Base-by-base conservation (phyloP, 1,140 invertebrate species). In the Drosophila ambigua region DNA sequence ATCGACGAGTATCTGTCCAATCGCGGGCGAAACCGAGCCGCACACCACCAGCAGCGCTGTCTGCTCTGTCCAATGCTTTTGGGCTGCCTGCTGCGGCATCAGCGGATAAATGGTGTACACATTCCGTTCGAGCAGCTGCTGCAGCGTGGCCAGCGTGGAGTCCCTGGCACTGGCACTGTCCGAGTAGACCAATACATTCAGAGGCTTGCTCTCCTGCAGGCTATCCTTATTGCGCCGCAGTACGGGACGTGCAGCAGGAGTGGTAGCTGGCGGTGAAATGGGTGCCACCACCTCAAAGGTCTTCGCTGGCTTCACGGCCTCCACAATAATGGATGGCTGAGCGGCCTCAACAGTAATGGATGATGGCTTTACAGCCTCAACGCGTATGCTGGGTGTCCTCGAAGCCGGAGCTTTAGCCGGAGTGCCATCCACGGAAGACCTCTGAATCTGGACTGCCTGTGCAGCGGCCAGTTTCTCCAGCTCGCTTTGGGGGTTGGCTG, bases 141-240 rank as follows among this genome's bases (percentile, higher is more conserved):
- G 92, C 8, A 98, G 89, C 3, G 96, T 94, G 23, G 92, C 91
- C 83, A 95, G 95, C 20, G 97, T 94, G 88, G 95, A 95, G 48
- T 96, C 95, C 73, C 95, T 95, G 23, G 95, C 94, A 23, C 94
- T 93, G 46, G 94, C 77, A 85, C 96, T 96, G 79, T 97, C 96
- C 15, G 96, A 95, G 92, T 96, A 97, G 35, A 98, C 95, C 24
- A 97, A 93, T 65, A 98, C 94, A 92, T 97, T 97, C 4, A 96
- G 96, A 16, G 97, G 96, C 93, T 97, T 96, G 20, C 74, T 77
- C 5, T 77, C 75, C 16, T 58, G 71, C 16, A 83, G 31, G 45
- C 80, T 90, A 46, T 84, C 64, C 45, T 90, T 92, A 24, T 79
- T 77, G 7, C 83, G 60, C 8, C 65, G 75, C 55, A 90, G 43